A percentile compares a stretch with the other conserved stretches of the same genome.
phyloP scores from a whole-genome alignment of 2,797 vertebrate genomes.

The Clarias platycephalus region DNA sequence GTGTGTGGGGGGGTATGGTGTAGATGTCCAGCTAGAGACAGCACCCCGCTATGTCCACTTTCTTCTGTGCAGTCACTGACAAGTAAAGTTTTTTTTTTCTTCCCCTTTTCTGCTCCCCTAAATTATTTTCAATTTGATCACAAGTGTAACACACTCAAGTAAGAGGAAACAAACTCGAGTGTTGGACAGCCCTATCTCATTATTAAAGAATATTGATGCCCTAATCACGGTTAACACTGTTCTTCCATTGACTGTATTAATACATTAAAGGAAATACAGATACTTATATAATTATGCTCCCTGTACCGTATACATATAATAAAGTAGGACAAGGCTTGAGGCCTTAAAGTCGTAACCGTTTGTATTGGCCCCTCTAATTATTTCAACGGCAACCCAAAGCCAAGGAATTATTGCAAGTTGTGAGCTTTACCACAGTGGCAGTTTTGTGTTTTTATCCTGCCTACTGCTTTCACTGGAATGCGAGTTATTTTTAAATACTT shows the following conservation, averaged over 20 bases:
- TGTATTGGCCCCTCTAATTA: background rate
- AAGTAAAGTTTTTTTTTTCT: background rate
- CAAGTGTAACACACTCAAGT: background rate
- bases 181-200: background rate
- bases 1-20: constrained; percentile 3
- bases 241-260: background rate
- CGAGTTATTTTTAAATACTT: background rate
- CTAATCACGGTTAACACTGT: background rate
- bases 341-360: background rate
- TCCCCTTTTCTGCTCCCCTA: background rate
- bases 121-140: background rate
- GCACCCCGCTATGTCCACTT: constrained; percentile 55
- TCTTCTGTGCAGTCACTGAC: background rate
- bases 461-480: background rate
- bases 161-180: background rate
- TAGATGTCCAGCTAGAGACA: constrained; percentile 58
- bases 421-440: background rate
- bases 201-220: background rate
- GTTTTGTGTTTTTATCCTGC: constrained; percentile 9
- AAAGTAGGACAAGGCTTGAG: background rate
- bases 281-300: background rate
- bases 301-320: background rate
- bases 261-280: background rate
- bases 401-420: background rate
- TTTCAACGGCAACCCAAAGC: too few species aligned